These are phyloP conservation scores for Dryobota labecula DNA, from an alignment of 2,888 invertebrate species.

Conservation along the genomic window DNA sequence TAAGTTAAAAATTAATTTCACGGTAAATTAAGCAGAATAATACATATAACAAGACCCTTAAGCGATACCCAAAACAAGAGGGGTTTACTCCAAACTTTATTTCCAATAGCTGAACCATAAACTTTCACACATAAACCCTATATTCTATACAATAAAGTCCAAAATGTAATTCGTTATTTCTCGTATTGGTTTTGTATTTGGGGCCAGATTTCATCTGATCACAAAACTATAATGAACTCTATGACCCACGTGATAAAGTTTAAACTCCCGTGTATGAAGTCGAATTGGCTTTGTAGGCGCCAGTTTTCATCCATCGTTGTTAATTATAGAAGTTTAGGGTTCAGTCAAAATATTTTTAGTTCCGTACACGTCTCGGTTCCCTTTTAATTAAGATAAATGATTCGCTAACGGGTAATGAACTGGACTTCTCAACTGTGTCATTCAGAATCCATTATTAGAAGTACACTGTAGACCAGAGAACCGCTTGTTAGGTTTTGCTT, in stretches of 20 bases:
- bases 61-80: constrained; percentile 36
- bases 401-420: constrained; percentile 43
- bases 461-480: constrained; percentile 23
- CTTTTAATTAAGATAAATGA: constrained; percentile 67
- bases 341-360: constrained; percentile 63
- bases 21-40: constrained; percentile 40
- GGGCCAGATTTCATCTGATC: constrained; percentile 12
- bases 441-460: constrained; percentile 50
- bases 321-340: constrained; percentile 65
- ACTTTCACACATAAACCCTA: constrained; percentile 12
- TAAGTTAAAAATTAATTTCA: constrained; percentile 37
- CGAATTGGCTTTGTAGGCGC: constrained; percentile 9
- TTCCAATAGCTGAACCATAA: constrained; percentile 26
- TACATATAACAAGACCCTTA: constrained; percentile 34
- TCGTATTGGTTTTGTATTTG: constrained; percentile 39
- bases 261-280: constrained; percentile 4
- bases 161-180: constrained; percentile 23
- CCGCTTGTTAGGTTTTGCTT: neutral
- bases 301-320: constrained; percentile 45
- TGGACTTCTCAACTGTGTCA: constrained; percentile 38
- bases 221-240: constrained; percentile 16
- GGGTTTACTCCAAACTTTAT: constrained; percentile 36
- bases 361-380: constrained; percentile 31
- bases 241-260: constrained; percentile 21
- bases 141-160: neutral